Percentiles rank a stretch among this genome's conserved stretches.
Conservation (phyloP, 2,797 vertebrate genomes). For the Cossypha polioptera region DNA sequence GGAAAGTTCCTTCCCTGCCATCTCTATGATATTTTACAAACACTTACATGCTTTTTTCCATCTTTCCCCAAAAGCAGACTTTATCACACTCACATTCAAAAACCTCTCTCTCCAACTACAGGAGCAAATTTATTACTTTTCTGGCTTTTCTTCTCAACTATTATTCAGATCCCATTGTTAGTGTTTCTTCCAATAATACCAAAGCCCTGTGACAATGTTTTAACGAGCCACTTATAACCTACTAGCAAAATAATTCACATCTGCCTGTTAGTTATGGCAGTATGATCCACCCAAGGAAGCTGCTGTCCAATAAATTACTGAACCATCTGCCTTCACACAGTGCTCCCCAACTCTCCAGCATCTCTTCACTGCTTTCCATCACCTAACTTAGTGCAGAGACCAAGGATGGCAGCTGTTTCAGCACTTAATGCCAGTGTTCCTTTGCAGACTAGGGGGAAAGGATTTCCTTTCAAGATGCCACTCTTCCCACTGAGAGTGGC, state of each 20-base stretch:
- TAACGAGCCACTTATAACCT: neutral
- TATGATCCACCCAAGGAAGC: neutral
- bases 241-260: neutral
- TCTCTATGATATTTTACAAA: neutral
- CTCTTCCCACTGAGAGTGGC: neutral
- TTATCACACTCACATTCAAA: neutral
- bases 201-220: neutral
- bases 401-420: conserved; percentile 1
- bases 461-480: neutral
- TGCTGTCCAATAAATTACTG: neutral
- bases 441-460: neutral
- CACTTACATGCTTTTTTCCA: neutral
- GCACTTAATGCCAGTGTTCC: neutral
- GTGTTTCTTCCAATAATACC: neutral
- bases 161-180: neutral
- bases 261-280: neutral
- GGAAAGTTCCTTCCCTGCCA: neutral
- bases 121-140: neutral
- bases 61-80: neutral
- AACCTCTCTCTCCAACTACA: neutral
- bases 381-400: neutral
- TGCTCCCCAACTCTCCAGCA: neutral
- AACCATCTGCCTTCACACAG: neutral
- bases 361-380: neutral
- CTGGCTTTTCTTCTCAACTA: neutral